These are phyloP conservation scores for Limonius californicus DNA, from an alignment of 1,140 invertebrate genomes.

Conservation along the genomic window DNA sequence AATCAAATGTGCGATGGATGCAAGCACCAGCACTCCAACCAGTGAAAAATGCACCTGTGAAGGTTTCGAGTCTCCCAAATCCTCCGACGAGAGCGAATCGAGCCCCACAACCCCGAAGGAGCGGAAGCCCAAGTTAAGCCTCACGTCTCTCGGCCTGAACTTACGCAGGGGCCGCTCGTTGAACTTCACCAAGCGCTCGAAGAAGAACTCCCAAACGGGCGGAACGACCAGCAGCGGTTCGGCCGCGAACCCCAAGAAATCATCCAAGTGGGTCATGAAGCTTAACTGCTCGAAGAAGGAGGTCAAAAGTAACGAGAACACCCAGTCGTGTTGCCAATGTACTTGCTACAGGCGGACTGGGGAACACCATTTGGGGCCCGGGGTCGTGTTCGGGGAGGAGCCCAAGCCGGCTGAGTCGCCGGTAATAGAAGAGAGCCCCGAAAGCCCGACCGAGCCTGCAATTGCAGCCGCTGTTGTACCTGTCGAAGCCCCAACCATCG, in stretches of 20 bases:
- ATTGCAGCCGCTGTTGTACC: slow-evolving; percentile 37
- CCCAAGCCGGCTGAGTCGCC: slow-evolving; percentile 33
- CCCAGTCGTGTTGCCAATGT: slow-evolving; percentile 57
- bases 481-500: background rate
- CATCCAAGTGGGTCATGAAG: slow-evolving; percentile 59
- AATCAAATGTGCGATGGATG: slow-evolving; percentile 3
- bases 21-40: background rate
- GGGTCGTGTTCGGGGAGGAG: slow-evolving; percentile 51
- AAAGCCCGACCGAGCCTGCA: slow-evolving; percentile 17
- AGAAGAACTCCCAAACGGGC: slow-evolving; percentile 23
- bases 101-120: slow-evolving; percentile 24
- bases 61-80: slow-evolving; percentile 30
- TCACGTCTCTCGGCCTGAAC: slow-evolving; percentile 33
- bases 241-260: slow-evolving; percentile 50
- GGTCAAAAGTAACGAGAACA: slow-evolving; percentile 47
- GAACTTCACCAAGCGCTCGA: slow-evolving; percentile 35
- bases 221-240: background rate
- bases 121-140: slow-evolving; percentile 38
- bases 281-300: slow-evolving; percentile 58
- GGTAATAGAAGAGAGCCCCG: slow-evolving; percentile 13
- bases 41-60: slow-evolving; percentile 40
- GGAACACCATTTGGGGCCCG: slow-evolving; percentile 48
- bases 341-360: slow-evolving; percentile 59
- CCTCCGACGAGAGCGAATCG: slow-evolving; percentile 22
- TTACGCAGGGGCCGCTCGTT: slow-evolving; percentile 33